Conservation (phyloP, 2,888 invertebrate genomes). For the Phytoseiulus persimilis region DNA sequence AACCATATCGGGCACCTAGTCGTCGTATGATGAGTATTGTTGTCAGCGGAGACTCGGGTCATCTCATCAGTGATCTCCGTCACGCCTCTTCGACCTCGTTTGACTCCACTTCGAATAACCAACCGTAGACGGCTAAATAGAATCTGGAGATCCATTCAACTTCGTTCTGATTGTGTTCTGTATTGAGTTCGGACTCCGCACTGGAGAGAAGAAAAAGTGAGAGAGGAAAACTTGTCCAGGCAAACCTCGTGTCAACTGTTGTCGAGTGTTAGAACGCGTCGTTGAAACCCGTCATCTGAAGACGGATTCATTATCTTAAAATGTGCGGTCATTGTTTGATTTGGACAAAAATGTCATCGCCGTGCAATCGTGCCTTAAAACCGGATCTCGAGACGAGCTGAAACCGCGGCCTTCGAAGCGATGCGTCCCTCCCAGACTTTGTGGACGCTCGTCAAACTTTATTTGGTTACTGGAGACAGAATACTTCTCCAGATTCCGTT, state of each 20-base stretch:
- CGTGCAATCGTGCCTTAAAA: constrained; percentile 5
- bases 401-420: background rate
- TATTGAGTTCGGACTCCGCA: background rate
- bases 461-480: background rate
- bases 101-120: background rate
- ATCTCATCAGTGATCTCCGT: background rate
- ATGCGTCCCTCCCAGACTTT: background rate
- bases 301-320: background rate
- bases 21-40: background rate
- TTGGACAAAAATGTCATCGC: background rate
- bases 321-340: background rate
- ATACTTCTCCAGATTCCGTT: background rate
- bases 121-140: background rate
- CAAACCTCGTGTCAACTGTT: background rate
- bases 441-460: background rate
- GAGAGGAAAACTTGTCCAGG: background rate
- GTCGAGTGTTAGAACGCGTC: background rate
- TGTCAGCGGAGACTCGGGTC: background rate
- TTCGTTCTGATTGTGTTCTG: background rate
- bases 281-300: background rate
- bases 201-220: background rate
- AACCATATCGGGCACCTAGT: background rate
- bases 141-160: background rate
- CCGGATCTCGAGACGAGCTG: background rate
- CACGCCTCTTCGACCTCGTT: background rate